Conservation (phyloP, 1,140 invertebrate species). For the Trichonephila clavipes region DNA sequence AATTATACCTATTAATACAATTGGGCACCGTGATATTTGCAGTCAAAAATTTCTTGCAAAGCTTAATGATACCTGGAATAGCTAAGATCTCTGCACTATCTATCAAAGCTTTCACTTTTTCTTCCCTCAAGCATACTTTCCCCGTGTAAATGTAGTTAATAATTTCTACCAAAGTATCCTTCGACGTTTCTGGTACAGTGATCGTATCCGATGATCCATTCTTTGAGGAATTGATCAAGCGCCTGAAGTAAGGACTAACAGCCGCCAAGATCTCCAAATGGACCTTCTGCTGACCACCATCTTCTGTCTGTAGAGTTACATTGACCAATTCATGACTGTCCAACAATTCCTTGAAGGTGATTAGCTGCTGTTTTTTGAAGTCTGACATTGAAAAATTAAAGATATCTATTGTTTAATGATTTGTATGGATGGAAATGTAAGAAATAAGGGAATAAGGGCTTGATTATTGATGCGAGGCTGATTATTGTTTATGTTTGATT, state of each 20-base stretch:
- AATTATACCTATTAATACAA: slow-evolving; percentile 86
- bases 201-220: slow-evolving; percentile 80
- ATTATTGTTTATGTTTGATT: no score
- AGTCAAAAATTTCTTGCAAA: slow-evolving; percentile 84
- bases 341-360: slow-evolving; percentile 18
- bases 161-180: slow-evolving; percentile 82
- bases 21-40: slow-evolving; percentile 84
- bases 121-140: slow-evolving; percentile 83
- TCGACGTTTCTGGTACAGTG: slow-evolving; percentile 79
- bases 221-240: slow-evolving; percentile 85
- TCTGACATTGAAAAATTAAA: not conserved
- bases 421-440: no score
- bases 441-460: no score
- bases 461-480: no score
- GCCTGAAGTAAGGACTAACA: slow-evolving; percentile 86
- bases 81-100: slow-evolving; percentile 85
- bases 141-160: slow-evolving; percentile 87
- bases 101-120: slow-evolving; percentile 85
- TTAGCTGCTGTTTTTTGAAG: not conserved
- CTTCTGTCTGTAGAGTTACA: slow-evolving; percentile 81
- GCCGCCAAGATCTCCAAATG: slow-evolving; percentile 86
- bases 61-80: slow-evolving; percentile 82
- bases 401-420: not conserved
- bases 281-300: slow-evolving; percentile 84
- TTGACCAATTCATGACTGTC: slow-evolving; percentile 56